A percentile compares a stretch with the other conserved stretches of the same genome.
These are phyloP conservation scores for Chascanopsetta lugubris DNA, from an alignment of 2,113 vertebrate genomes.

Conservation along the genomic window DNA sequence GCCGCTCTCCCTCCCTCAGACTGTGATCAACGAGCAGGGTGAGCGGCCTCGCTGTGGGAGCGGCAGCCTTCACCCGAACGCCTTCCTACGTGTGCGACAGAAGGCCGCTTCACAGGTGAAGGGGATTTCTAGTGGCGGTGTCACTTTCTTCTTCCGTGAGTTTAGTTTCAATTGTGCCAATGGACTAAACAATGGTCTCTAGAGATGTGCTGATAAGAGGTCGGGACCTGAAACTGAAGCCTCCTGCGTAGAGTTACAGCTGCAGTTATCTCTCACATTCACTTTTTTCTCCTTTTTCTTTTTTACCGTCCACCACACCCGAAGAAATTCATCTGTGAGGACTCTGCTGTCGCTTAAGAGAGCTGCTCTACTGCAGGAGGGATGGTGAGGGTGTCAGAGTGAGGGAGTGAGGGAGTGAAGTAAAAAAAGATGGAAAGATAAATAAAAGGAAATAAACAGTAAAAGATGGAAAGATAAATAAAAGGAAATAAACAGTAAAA, in stretches of 20 bases:
- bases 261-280: slow-evolving; percentile 38
- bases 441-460: neutral
- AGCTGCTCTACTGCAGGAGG: neutral
- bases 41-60: no score
- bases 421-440: neutral
- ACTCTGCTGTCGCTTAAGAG: slow-evolving; percentile 6
- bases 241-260: slow-evolving; percentile 54
- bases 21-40: slow-evolving; percentile 13
- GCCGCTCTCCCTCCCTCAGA: slow-evolving; percentile 4
- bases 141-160: slow-evolving; percentile 52
- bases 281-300: slow-evolving; percentile 44
- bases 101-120: slow-evolving; percentile 33
- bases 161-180: slow-evolving; percentile 60
- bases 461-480: no score
- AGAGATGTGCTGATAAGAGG: slow-evolving; percentile 63
- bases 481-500: no score
- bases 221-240: slow-evolving; percentile 66
- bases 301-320: slow-evolving; percentile 19
- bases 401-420: neutral
- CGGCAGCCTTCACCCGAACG: neutral
- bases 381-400: neutral
- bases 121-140: slow-evolving; percentile 28
- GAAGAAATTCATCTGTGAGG: slow-evolving; percentile 39
- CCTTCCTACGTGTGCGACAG: slow-evolving; percentile 3
- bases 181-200: slow-evolving; percentile 58